phyloP scores from a whole-genome alignment of 30 jellyfish, hydroid and myxozoan species.

The Aurelia coerulea region DNA sequence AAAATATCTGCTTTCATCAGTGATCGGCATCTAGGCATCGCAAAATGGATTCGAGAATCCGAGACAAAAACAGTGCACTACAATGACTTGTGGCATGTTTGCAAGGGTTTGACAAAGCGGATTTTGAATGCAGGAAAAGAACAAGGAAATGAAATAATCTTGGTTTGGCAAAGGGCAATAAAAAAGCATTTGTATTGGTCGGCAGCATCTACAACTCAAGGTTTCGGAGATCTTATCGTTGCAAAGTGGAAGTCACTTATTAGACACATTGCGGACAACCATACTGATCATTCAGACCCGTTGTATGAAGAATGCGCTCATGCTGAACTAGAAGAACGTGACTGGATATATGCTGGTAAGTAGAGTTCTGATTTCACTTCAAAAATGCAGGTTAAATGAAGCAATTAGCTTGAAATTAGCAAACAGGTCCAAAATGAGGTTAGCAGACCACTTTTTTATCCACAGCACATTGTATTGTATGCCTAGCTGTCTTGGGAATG shows the following conservation, averaged over 20 bases:
- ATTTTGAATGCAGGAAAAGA: not conserved
- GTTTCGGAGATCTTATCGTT: conserved; percentile 1
- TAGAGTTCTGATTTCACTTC: not conserved
- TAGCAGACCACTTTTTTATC: no score
- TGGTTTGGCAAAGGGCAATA: conserved; percentile 1
- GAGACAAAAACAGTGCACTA: no score
- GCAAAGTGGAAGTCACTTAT: conserved; percentile 23
- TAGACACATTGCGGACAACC: not conserved
- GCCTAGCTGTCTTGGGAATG: no score
- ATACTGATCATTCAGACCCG: not conserved
- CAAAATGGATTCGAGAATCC: no score
- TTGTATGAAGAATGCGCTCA: conserved; percentile 8
- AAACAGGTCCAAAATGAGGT: no score
- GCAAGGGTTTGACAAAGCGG: no score
- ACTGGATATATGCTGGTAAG: conserved; percentile 18
- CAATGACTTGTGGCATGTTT: no score
- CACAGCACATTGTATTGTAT: no score
- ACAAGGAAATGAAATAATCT: not conserved
- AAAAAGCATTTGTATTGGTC: conserved; percentile 26
- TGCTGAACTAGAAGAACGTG: conserved; percentile 17
- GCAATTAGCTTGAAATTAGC: no score
- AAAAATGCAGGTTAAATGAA: no score
- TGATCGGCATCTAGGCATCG: no score
- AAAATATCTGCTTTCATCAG: no score
- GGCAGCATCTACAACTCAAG: conserved; percentile 7